Percentiles rank a stretch among this genome's conserved stretches.
Conservation (phyloP, 2,888 invertebrate genomes). For the Drosophila koepferae region DNA sequence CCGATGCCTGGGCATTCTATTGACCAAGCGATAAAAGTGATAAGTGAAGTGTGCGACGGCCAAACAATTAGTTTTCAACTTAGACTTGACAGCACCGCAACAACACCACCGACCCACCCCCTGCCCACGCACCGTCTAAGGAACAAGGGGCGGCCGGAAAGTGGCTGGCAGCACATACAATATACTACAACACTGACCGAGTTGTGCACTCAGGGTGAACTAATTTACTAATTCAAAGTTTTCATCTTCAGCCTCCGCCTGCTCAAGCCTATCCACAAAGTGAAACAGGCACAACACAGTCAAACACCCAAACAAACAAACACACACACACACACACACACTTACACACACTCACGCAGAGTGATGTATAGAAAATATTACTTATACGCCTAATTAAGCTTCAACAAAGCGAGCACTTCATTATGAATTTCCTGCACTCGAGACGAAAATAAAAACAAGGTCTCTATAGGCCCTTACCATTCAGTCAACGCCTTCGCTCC, state of each 20-base stretch:
- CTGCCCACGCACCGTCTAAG: background rate
- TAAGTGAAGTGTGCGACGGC: constrained; percentile 40
- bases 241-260: constrained; percentile 21
- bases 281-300: constrained; percentile 9
- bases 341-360: background rate
- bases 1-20: background rate
- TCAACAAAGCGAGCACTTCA: constrained; percentile 79
- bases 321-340: background rate
- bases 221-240: constrained; percentile 72
- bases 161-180: background rate
- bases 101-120: no score
- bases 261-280: constrained; percentile 10
- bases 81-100: constrained; percentile 9
- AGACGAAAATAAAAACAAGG: constrained; percentile 30
- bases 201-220: constrained; percentile 71
- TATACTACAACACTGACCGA: constrained; percentile 50
- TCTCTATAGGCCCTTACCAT: background rate
- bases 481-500: background rate
- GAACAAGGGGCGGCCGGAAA: no score
- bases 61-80: constrained; percentile 23
- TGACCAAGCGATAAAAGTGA: constrained; percentile 24
- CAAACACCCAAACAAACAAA: no score
- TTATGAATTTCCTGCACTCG: constrained; percentile 75
- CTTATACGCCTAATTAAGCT: constrained; percentile 81
- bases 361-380: constrained; percentile 62